phyloP scores from a whole-genome alignment of 2,888 invertebrate species.

The Apamea monoglypha region DNA sequence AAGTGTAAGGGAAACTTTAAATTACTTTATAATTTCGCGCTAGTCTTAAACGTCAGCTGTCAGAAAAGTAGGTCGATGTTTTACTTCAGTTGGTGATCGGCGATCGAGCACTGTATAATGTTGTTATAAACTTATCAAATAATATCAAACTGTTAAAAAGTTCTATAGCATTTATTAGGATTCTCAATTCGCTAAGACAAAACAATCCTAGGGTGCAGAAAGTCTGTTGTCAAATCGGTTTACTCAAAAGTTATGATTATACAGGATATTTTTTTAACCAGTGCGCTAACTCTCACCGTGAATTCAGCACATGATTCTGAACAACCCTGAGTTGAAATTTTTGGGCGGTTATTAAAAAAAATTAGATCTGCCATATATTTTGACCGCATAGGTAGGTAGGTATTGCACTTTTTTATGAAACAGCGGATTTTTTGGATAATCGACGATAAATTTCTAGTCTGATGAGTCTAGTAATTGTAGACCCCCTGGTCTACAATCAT shows the following conservation, averaged over 20 bases:
- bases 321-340: too few relatives aligned
- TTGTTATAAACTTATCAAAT: conserved; percentile 5
- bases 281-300: too few relatives aligned
- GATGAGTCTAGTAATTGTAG: too few relatives aligned
- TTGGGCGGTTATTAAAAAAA: too few relatives aligned
- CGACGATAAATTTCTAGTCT: too few relatives aligned
- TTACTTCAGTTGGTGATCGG: conserved; percentile 25
- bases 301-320: too few relatives aligned
- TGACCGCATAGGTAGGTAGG: too few relatives aligned
- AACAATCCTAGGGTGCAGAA: background rate
- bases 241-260: background rate
- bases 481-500: too few relatives aligned
- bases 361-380: too few relatives aligned
- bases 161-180: background rate
- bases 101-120: background rate
- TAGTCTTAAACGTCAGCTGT: conserved; percentile 47
- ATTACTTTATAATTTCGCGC: conserved; percentile 34
- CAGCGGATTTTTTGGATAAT: too few relatives aligned
- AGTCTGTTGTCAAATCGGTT: background rate
- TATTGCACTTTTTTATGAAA: too few relatives aligned
- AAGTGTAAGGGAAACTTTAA: conserved; percentile 31
- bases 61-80: conserved; percentile 41
- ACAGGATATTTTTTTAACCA: too few relatives aligned
- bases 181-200: background rate
- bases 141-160: background rate